Conservation (phyloP, 1,140 invertebrate genomes). For the Aethina tumida region DNA sequence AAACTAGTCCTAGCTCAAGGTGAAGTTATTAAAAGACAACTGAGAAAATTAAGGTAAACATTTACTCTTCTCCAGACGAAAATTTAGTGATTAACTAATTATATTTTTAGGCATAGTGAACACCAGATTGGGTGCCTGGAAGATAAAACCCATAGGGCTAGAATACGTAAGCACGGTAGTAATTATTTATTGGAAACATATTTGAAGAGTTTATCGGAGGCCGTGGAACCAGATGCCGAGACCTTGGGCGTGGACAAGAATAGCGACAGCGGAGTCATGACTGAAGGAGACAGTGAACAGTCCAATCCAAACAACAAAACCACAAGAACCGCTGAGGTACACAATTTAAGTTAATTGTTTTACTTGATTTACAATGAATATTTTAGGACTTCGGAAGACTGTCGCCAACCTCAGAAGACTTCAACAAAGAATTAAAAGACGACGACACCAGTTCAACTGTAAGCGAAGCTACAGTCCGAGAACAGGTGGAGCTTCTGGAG, state of each 20-base stretch:
- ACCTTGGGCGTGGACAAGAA: constrained; percentile 35
- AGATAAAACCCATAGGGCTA: constrained; percentile 57
- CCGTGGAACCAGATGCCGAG: constrained; percentile 35
- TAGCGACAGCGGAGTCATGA: constrained; percentile 47
- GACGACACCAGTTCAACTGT: constrained; percentile 33
- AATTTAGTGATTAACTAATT: neutral
- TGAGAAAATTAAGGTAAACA: constrained; percentile 48
- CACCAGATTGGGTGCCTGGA: constrained; percentile 66
- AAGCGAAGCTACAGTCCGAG: constrained; percentile 35
- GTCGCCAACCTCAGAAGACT: constrained; percentile 44
- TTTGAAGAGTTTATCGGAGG: constrained; percentile 46
- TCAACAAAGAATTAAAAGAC: constrained; percentile 41
- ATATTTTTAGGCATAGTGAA: constrained; percentile 57
- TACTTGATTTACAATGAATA: neutral
- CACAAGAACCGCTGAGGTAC: constrained; percentile 26
- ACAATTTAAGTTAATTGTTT: constrained; percentile 5
- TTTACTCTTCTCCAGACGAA: neutral
- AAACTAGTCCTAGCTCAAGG: constrained; percentile 72
- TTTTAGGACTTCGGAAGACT: constrained; percentile 36
- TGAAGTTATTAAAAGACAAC: constrained; percentile 66
- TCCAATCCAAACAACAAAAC: constrained; percentile 29
- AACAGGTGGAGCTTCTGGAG: constrained; percentile 56
- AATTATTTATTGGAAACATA: constrained; percentile 77
- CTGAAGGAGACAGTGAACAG: constrained; percentile 35
- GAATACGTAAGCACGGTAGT: constrained; percentile 63